Percentiles rank a stretch among this genome's conserved stretches.
These are phyloP conservation scores for Proisotoma minuta DNA, from an alignment of 2,888 invertebrate species.

Conservation along the genomic window DNA sequence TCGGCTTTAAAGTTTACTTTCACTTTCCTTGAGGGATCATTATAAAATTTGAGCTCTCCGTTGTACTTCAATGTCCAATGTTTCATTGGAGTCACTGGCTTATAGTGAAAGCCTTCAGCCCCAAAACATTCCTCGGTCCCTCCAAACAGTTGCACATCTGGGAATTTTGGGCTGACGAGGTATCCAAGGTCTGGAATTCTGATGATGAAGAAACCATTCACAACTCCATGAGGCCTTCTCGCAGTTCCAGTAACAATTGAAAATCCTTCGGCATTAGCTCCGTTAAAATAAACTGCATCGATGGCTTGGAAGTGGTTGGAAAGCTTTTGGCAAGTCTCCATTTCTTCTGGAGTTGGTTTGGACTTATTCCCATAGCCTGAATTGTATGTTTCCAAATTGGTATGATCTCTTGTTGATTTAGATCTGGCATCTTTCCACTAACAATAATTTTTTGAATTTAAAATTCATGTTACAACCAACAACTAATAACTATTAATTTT, in stretches of 20 bases:
- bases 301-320: constrained; percentile 60
- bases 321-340: constrained; percentile 60
- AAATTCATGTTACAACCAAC: neutral
- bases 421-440: constrained; percentile 46
- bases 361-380: constrained; percentile 49
- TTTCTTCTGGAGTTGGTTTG: constrained; percentile 49
- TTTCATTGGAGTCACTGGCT: constrained; percentile 67
- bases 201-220: constrained; percentile 62
- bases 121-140: constrained; percentile 59
- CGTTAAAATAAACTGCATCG: constrained; percentile 64
- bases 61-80: constrained; percentile 66
- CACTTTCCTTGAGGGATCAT: constrained; percentile 54
- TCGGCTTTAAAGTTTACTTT: constrained; percentile 61
- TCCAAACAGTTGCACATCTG: constrained; percentile 64
- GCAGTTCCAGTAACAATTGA: constrained; percentile 59
- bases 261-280: constrained; percentile 59
- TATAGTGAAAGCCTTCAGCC: constrained; percentile 65
- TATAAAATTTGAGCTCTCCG: constrained; percentile 63
- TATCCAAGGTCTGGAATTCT: constrained; percentile 65
- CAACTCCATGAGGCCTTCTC: constrained; percentile 56
- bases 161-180: constrained; percentile 63
- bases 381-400: constrained; percentile 39
- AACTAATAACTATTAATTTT: neutral
- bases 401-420: constrained; percentile 26
- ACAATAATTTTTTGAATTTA: neutral